A percentile compares a stretch with the other conserved stretches of the same genome.
These are phyloP conservation scores for Falco columbarius DNA, from an alignment of 2,797 vertebrate genomes.

Conservation along the genomic window DNA sequence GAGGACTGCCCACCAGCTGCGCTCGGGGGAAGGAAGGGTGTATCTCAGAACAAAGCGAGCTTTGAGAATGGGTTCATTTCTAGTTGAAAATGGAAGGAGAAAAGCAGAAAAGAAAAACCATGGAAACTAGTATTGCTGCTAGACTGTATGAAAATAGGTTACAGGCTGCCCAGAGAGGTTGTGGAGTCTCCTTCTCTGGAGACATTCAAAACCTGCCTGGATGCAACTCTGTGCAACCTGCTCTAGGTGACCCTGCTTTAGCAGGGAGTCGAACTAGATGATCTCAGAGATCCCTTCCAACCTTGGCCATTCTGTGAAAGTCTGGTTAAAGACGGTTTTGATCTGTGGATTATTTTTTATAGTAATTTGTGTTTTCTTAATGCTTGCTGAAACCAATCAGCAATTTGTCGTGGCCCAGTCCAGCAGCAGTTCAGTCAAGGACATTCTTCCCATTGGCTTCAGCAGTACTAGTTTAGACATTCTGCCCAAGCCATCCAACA, in stretches of 20 bases:
- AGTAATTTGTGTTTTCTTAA: neutral
- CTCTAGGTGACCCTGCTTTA: no score
- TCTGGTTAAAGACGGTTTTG: neutral
- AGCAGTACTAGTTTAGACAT: neutral
- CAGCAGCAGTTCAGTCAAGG: neutral
- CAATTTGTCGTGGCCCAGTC: neutral
- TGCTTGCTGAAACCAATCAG: neutral
- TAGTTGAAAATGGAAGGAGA: neutral
- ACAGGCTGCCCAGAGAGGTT: no score
- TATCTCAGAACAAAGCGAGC: neutral
- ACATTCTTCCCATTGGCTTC: neutral
- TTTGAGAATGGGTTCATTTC: neutral
- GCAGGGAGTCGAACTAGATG: no score
- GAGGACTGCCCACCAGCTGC: fast-evolving
- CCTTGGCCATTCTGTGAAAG: neutral
- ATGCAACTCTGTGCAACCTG: no score
- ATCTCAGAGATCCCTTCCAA: no score
- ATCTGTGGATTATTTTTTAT: neutral
- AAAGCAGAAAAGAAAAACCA: neutral
- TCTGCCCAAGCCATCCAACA: neutral
- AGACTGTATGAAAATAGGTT: neutral
- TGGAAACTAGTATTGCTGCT: neutral
- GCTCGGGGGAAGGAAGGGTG: fast-evolving
- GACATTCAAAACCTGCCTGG: no score
- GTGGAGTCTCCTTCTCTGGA: no score